A percentile compares a stretch with the other conserved stretches of the same genome.
phyloP scores from a whole-genome alignment of 2,888 invertebrate species.

The Zaprionus bogoriensis region DNA sequence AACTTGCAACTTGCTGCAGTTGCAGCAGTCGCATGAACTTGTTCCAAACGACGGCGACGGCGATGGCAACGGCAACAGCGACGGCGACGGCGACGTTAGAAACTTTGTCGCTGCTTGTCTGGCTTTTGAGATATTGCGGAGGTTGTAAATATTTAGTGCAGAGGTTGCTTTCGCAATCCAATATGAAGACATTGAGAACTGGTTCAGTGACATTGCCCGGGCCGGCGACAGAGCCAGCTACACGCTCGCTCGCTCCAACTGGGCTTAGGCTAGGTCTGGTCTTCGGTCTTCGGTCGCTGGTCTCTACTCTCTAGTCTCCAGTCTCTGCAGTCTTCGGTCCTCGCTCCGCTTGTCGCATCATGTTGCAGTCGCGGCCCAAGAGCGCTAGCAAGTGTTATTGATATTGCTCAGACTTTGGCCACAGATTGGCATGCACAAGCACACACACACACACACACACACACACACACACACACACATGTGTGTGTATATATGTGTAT shows the following conservation, averaged over 20 bases:
- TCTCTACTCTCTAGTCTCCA: neutral
- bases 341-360: conserved; percentile 63
- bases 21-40: conserved; percentile 66
- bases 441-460: conserved; percentile 2
- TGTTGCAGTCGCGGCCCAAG: conserved; percentile 62
- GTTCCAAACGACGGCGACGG: too few relatives aligned
- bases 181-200: conserved; percentile 80
- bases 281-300: conserved; percentile 1
- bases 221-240: neutral
- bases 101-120: conserved; percentile 45
- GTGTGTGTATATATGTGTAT: conserved; percentile 6
- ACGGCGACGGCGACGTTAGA: too few relatives aligned
- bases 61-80: too few relatives aligned
- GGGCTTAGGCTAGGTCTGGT: conserved; percentile 9
- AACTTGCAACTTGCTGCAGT: conserved; percentile 3
- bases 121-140: conserved; percentile 77
- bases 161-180: conserved; percentile 69
- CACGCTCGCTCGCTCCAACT: conserved; percentile 30
- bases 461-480: neutral
- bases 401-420: conserved; percentile 66
- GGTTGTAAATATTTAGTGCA: conserved; percentile 79
- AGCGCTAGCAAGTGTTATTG: conserved; percentile 76
- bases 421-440: conserved; percentile 40
- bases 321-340: conserved; percentile 9
- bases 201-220: conserved; percentile 77